phyloP scores from a whole-genome alignment of 1,140 invertebrate species.

The Frieseomelitta varia region DNA sequence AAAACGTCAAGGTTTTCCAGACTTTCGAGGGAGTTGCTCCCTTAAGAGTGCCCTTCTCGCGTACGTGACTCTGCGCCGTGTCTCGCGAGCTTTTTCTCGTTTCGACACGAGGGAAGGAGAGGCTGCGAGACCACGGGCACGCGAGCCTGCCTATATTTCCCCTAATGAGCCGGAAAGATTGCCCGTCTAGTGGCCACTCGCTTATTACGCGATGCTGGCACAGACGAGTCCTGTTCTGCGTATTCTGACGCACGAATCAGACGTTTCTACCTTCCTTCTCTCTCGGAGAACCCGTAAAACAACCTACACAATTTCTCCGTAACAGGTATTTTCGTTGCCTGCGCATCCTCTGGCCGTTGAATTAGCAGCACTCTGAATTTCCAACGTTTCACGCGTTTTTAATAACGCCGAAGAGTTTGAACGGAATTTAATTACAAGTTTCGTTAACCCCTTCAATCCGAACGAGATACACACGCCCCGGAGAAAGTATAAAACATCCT shows the following conservation, averaged over 20 bases:
- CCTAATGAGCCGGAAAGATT: constrained; percentile 57
- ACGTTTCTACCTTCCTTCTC: no score
- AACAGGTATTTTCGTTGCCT: neutral
- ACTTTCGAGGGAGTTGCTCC: neutral
- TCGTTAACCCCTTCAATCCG: no score
- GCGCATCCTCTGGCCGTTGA: no score
- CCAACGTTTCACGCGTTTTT: no score
- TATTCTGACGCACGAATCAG: neutral
- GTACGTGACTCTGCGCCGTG: constrained; percentile 55
- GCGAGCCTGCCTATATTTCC: constrained; percentile 42
- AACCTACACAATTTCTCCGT: neutral
- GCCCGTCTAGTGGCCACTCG: constrained; percentile 40
- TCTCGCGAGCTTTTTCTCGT: constrained; percentile 28
- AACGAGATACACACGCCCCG: no score
- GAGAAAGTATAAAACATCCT: no score
- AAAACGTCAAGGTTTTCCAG: neutral
- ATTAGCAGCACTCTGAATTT: no score
- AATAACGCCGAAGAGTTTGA: no score
- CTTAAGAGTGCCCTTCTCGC: constrained; percentile 17
- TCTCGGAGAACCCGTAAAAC: neutral
- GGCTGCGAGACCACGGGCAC: neutral
- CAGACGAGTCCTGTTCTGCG: neutral
- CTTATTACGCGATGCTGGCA: constrained; percentile 31
- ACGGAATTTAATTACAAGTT: no score
- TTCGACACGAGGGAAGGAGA: constrained; percentile 1